Conservation (phyloP, 2,113 vertebrate species). For the Nanorana parkeri region DNA sequence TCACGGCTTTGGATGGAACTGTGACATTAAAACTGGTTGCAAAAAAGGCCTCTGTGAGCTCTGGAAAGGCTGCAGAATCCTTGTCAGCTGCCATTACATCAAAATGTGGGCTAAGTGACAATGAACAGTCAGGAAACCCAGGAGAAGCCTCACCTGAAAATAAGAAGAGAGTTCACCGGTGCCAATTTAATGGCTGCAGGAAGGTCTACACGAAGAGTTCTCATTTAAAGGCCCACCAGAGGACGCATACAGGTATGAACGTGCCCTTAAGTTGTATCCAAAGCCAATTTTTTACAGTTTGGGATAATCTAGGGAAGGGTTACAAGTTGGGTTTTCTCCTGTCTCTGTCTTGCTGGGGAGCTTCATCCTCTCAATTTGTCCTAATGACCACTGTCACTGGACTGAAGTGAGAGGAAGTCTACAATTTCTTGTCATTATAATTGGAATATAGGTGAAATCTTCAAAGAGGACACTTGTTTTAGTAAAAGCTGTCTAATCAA, state of each 20-base stretch:
- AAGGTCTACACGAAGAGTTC: slow-evolving; percentile 99
- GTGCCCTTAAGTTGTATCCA: background rate
- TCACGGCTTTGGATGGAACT: slow-evolving; percentile 88
- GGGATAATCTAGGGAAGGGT: too few species aligned
- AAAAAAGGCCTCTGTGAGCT: slow-evolving; percentile 89
- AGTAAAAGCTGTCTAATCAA: too few species aligned
- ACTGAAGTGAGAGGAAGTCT: too few species aligned
- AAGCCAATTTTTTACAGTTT: too few species aligned
- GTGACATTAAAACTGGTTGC: slow-evolving; percentile 93
- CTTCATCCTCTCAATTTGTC: too few species aligned
- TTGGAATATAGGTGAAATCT: too few species aligned
- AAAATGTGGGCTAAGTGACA: slow-evolving; percentile 81
- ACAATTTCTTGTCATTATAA: too few species aligned
- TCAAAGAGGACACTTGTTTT: too few species aligned
- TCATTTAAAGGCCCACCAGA: slow-evolving; percentile 98
- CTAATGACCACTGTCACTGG: too few species aligned
- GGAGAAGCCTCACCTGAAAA: slow-evolving; percentile 87
- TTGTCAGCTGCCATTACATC: slow-evolving; percentile 73
- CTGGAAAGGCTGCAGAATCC: slow-evolving; percentile 83
- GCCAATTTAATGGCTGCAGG: slow-evolving; percentile 97
- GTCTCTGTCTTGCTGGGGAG: too few species aligned
- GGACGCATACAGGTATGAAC: slow-evolving; percentile 94
- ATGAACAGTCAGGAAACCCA: slow-evolving; percentile 77
- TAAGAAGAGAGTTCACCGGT: slow-evolving; percentile 98
- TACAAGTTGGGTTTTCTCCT: too few species aligned